Base-by-base conservation (phyloP, 2,888 invertebrate genomes). In the Sceliomorpha sp. region DNA sequence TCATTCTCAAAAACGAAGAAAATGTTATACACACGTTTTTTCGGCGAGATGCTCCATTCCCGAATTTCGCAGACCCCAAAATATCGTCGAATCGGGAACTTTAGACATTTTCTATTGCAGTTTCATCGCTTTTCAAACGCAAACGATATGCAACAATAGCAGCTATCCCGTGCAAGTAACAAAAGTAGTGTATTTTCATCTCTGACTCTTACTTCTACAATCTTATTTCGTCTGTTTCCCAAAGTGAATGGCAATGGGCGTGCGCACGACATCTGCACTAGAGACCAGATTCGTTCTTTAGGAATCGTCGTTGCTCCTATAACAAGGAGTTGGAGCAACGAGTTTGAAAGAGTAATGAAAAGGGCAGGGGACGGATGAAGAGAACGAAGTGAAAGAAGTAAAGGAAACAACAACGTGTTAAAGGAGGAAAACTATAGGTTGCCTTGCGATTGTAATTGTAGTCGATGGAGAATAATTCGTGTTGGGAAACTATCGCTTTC, bases 391-490 rank as follows among this genome's bases (percentile, higher is more conserved):
- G n/a, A n/a, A n/a, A n/a, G n/a, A n/a, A n/a, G n/a, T n/a, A 31
- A 31, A 13, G 15, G 45, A 44, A 17, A 24, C n/a, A n/a, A n/a
- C n/a, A n/a, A n/a, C n/a, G n/a, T n/a, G n/a, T n/a, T n/a, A n/a
- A n/a, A n/a, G n/a, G n/a, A n/a, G n/a, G n/a, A n/a, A n/a, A n/a
- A 36, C 24, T 24, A 34, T n/a, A 32, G 68, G 39, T 70, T 69
- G 13, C 1, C n/a, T 32, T 7, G 32, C 32, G 66, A 77, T 75
- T 74, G 73, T 73, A 74, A 58, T 72, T 75, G 75, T 77, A 79
- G 76, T 75, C 72, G 75, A 77, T 78, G 74, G 77, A 75, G 80
- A 81, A 72, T 81, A 79, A 80, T 70, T 80, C 80, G 79, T 71
- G 60, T 67, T 64, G 72, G 70, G 73, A 74, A 79, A 79, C 79